These are phyloP conservation scores for Bombus soroeensis DNA, from an alignment of 1,140 invertebrate genomes.

Conservation along the genomic window DNA sequence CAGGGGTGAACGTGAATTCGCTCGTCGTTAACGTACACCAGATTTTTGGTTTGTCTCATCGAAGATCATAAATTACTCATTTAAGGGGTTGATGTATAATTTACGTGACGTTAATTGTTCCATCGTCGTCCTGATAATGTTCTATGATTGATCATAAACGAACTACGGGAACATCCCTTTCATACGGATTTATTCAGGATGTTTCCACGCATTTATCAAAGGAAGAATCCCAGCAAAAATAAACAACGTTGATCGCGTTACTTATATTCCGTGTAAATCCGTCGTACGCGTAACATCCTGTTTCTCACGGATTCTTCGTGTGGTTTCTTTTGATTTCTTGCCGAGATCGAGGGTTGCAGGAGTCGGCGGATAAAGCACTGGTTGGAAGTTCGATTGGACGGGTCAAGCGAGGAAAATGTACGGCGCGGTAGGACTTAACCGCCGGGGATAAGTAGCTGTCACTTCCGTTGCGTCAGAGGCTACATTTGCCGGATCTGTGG, in stretches of 20 bases:
- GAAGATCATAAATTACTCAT: slow-evolving; percentile 35
- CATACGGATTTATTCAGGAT: background rate
- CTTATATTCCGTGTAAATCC: background rate
- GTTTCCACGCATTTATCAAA: background rate
- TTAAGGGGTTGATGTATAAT: slow-evolving; percentile 16
- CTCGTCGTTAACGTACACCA: background rate
- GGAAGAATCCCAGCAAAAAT: background rate
- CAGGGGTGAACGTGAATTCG: background rate
- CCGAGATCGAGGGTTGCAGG: background rate
- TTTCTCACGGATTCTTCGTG: slow-evolving; percentile 6
- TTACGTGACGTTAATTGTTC: slow-evolving; percentile 20
- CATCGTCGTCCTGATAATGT: background rate
- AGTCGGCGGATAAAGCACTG: background rate
- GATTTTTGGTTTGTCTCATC: background rate
- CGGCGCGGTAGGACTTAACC: slow-evolving; percentile 51
- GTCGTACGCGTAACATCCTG: slow-evolving; percentile 36
- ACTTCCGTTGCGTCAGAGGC: slow-evolving; percentile 70
- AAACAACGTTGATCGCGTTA: background rate
- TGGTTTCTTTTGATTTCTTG: background rate
- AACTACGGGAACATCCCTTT: background rate
- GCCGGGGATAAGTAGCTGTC: slow-evolving; percentile 74
- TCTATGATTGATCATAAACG: background rate
- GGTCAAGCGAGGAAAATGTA: slow-evolving; percentile 72
- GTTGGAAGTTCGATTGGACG: slow-evolving; percentile 37
- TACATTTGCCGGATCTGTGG: slow-evolving; percentile 13